These are phyloP conservation scores for Burhinus bistriatus DNA, from an alignment of 2,113 vertebrate genomes.

Conservation along the genomic window DNA sequence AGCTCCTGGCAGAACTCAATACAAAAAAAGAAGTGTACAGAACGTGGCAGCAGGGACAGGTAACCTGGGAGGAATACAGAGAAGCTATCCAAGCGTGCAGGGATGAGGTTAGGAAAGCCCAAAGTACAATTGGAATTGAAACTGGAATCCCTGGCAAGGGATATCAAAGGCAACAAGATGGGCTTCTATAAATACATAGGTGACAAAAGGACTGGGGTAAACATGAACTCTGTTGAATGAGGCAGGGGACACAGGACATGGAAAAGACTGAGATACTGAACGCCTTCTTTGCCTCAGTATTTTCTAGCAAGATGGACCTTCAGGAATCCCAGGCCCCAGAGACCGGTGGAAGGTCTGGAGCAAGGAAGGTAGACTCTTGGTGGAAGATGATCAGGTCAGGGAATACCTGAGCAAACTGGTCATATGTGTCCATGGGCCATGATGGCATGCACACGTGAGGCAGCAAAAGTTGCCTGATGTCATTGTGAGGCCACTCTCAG, in stretches of 20 bases:
- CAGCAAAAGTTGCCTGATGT: not conserved
- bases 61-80: not conserved
- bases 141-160: not conserved
- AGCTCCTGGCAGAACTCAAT: not conserved
- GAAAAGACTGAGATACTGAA: not conserved
- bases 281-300: not conserved
- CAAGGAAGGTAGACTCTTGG: not conserved
- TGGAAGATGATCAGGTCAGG: not conserved
- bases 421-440: fast-evolving
- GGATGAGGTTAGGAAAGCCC: not conserved
- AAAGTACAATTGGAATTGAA: not conserved
- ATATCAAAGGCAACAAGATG: not conserved
- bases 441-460: not conserved
- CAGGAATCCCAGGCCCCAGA: not conserved
- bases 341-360: not conserved
- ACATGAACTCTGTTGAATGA: not conserved
- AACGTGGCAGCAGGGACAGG: not conserved
- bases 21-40: not conserved
- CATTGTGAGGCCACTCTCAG: not conserved
- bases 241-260: not conserved
- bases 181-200: not conserved
- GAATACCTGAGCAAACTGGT: not conserved
- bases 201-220: not conserved
- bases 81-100: not conserved
- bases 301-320: not conserved